Evolutionary conservation across 2,888 invertebrate species (phyloP).

Genomic region (Theretra japonica): DNA sequence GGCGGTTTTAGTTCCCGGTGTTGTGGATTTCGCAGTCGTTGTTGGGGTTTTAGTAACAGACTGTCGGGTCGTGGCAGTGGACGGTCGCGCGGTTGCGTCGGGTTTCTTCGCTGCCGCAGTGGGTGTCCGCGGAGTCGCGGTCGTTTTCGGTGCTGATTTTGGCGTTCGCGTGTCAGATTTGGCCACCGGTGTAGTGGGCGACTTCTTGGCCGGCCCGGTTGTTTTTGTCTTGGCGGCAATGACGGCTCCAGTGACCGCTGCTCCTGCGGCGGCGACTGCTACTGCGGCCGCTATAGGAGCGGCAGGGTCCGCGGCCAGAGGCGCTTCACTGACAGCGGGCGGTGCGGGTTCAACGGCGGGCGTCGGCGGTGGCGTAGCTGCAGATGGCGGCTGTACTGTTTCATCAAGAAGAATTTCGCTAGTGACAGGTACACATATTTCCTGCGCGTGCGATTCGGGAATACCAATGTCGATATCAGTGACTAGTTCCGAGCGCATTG

Average conservation of each 20-base stretch:
- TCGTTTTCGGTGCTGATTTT: conserved; percentile 51
- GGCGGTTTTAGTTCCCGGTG: conserved; percentile 40
- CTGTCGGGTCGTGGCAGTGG: conserved; percentile 42
- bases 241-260: conserved; percentile 48
- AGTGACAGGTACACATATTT: conserved; percentile 79
- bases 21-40: conserved; percentile 43
- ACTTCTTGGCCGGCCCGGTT: conserved; percentile 52
- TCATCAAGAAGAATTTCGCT: conserved; percentile 69
- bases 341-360: conserved; percentile 52
- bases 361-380: conserved; percentile 50
- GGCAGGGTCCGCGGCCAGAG: conserved; percentile 41
- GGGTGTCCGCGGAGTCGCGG: conserved; percentile 51
- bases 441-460: conserved; percentile 73
- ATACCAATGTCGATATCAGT: conserved; percentile 75
- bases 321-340: conserved; percentile 46
- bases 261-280: conserved; percentile 50
- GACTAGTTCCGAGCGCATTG: conserved; percentile 62
- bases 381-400: conserved; percentile 55
- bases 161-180: conserved; percentile 52
- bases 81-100: conserved; percentile 61
- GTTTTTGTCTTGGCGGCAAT: conserved; percentile 47
- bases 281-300: conserved; percentile 58
- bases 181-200: conserved; percentile 54
- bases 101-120: conserved; percentile 49
- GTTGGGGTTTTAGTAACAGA: conserved; percentile 50